Evolutionary conservation across 2,113 vertebrate species (phyloP).

Genomic region (Piliocolobus tephrosceles): DNA sequence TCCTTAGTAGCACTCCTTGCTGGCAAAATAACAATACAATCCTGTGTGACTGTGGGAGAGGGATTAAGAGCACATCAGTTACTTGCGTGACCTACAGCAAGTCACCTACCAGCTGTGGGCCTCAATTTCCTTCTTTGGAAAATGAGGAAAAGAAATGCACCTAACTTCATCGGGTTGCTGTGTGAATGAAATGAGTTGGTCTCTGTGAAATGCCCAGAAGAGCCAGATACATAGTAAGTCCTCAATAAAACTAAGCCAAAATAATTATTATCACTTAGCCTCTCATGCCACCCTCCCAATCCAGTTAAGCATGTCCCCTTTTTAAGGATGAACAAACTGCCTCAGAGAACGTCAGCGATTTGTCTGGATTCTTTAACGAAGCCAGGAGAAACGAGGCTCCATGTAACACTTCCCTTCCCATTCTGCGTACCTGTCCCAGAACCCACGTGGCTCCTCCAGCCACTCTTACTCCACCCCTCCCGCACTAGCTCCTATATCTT

Average conservation of each 20-base stretch:
- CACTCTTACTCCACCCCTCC: not conserved
- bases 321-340: not conserved
- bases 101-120: not conserved
- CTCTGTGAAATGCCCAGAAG: not conserved
- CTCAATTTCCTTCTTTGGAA: not conserved
- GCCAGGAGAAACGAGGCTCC: not conserved
- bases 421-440: not conserved
- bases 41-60: fast-evolving
- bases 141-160: not conserved
- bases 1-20: not conserved
- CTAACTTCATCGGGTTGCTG: not conserved
- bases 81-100: not conserved
- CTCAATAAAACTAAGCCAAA: not conserved
- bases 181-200: not conserved
- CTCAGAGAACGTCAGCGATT: not conserved
- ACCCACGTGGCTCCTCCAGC: fast-evolving
- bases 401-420: fast-evolving
- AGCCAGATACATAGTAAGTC: not conserved
- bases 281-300: not conserved
- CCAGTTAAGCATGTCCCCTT: not conserved
- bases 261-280: not conserved
- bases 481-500: fast-evolving
- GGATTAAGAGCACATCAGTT: fast-evolving
- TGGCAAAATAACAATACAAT: not conserved
- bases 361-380: not conserved